Evolutionary conservation across 2,797 vertebrate genomes (phyloP), one percentile per base, ranked within the genome.

Genomic region (Epinephelus awoara): DNA sequence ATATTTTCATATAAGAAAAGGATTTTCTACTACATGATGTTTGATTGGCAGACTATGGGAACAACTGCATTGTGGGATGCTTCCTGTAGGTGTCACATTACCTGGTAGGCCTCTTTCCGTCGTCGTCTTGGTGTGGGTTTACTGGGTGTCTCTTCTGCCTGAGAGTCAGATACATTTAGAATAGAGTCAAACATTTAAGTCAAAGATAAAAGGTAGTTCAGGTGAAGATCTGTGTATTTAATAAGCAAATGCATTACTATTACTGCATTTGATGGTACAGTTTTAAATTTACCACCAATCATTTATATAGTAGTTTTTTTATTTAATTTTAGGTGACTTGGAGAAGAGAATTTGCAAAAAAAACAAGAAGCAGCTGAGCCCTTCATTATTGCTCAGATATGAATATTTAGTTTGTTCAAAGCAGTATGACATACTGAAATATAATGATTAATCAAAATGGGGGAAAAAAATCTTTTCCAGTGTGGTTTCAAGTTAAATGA

Each of bases 41-140:
- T 15, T 25, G 38, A 56, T 52, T 15, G n/a, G 9, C 29, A 61
- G 23, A 25, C 15, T 21, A n/a, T 3, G 12, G 19, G 27, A 49
- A 13, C 21, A 52, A 15, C 14, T 34, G 34, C 44, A 29, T 3
- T n/a, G 15, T 38, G 44, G 13, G 23, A 1, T 25, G 44, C 18
- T 54, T 42, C 3, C 34, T 17, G 7, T 2, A n/a, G 9, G 21
- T 50, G 44, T 58, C 18, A 15, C 6, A 6, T 84, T 88, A 95
- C 95, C 92, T 92, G 79, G 74, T 96, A 96, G 1, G 3, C 18
- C 0, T 58, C 59, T 68, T 87, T 93, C 76, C 85, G 90, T 25
- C 80, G 79, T 67, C 51, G 21, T 70, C 77, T 93, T 42, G 77
- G 71, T 51, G 85, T 85, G 1, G 51, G 23, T 86, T 90, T 90